Evolutionary conservation across 2,888 invertebrate species (phyloP), one percentile per base, ranked within the genome.

Genomic region (Acronicta alni): DNA sequence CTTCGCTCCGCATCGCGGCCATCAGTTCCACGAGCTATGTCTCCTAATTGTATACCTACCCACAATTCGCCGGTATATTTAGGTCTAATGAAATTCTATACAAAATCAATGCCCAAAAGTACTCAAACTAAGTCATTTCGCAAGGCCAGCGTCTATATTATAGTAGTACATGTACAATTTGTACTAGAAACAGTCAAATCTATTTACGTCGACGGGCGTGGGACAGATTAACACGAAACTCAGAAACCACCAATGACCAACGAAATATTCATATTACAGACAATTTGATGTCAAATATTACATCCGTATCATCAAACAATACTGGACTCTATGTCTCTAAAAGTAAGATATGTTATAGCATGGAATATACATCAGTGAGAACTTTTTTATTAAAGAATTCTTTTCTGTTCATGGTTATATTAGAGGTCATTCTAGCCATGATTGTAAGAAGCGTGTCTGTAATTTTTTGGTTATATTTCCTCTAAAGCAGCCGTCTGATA

Each of bases 201-300:
- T 76, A 78, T 76, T 75, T 76, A 38, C 44, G 73, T 61, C 51
- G 39, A 17, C 57, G 30, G 42, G 59, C 43, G 68, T 54, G 67
- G 51, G 67, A 78, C 67, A 77, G 64, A 71, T 74, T 67, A 69
- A 51, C 62, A 61, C 60, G 69, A 80, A 68, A 67, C 69, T 9
- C 35, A 35, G 12, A 65, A 70, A 71, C 71, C 12, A 45, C 44
- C 30, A 30, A 57, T 72, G 57, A 69, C 46, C 57, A 71, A 71
- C 72, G 64, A 76, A 80, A 74, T 77, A 80, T 72, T 80, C 72
- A 72, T 77, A 77, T 65, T 66, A 67, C 62, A 56, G 64, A 61
- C 67, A 62, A 58, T 70, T 67, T 65, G 55, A 73, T 75, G 67
- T 64, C 65, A 57, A 68, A 59, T 68, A 65, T 59, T 57, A 58